Base-by-base conservation (phyloP, 2,888 invertebrate genomes). In the Ommatoiulus sabulosus region DNA sequence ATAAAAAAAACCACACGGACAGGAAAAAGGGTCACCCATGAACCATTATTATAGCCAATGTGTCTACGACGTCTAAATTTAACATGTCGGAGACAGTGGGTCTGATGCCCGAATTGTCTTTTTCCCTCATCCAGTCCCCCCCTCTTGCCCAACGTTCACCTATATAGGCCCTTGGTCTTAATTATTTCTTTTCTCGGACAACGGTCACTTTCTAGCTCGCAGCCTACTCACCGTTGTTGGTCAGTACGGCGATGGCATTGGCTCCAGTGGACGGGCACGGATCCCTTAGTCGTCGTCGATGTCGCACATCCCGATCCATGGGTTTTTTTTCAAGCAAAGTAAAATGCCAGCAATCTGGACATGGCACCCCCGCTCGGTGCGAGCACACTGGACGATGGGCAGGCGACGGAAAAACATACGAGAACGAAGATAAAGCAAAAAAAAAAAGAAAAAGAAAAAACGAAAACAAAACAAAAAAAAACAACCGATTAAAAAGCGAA, bases 231-330 rank as follows among this genome's bases (percentile, higher is more conserved):
- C 72, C 72, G 72, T 72, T 72, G 72, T 72, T 72, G 72, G 72
- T 72, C 72, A 72, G 72, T 72, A 72, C 72, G 72, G 72, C 72
- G 72, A 72, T 24, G 72, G 72, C 72, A 24, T 72, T 24, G 72
- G 72, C 72, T 24, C 72, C 52, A 52, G 52, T 15, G 52, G 52
- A 52, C 52, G 52, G 52, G 52, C 52, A 63, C 63, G 63, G 63
- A 63, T 63, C 63, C 52, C 52, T 57, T 57, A 57, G n/a, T 57
- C 57, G 57, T 57, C n/a, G 57, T 57, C 57, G 17, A n/a, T n/a
- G 57, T 2, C 17, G 17, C 57, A n/a, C 57, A 57, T 17, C 57
- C 72, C 72, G 72, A 20, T 72, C 72, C 72, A 72, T 72, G 72
- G 20, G 72, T 63, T 15, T 24, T 24, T 72, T 24, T 4, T 46